Conservation (phyloP, 1,140 invertebrate species). For the Panagrolaimus sp. region DNA sequence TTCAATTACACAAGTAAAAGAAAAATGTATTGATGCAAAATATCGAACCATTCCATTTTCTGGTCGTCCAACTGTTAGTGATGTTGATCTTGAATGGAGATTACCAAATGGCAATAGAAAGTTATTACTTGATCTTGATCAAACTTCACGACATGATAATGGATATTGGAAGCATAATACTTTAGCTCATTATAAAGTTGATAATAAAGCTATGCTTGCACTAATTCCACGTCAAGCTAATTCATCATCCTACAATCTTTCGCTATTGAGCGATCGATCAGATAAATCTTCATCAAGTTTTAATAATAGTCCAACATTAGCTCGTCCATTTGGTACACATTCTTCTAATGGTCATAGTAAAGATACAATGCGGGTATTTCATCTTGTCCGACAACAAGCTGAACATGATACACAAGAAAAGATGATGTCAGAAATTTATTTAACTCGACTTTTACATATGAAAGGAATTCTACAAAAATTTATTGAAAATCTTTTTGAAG, state of each 20-base stretch:
- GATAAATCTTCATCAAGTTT: conserved; percentile 29
- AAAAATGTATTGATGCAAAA: conserved; percentile 94
- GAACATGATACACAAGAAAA: conserved; percentile 66
- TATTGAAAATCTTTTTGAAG: conserved; percentile 96
- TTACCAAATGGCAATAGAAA: conserved; percentile 70
- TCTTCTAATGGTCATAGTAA: conserved; percentile 29
- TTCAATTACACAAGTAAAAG: conserved; percentile 97
- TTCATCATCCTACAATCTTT: conserved; percentile 84
- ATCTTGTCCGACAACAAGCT: conserved; percentile 82
- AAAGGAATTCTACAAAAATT: conserved; percentile 80
- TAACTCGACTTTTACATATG: conserved; percentile 90
- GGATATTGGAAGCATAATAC: conserved; percentile 89
- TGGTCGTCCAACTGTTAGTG: conserved; percentile 84
- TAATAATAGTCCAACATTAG: conserved; percentile 43
- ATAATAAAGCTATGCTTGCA: conserved; percentile 85
- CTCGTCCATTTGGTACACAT: conserved; percentile 39
- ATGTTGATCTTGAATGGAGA: conserved; percentile 92
- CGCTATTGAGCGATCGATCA: conserved; percentile 74
- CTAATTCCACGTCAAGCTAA: conserved; percentile 82
- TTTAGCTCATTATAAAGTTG: conserved; percentile 88
- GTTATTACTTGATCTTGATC: conserved; percentile 92
- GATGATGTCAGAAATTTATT: conserved; percentile 98
- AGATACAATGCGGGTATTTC: conserved; percentile 68
- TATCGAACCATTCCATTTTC: conserved; percentile 91
- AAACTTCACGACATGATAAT: conserved; percentile 84